These are phyloP conservation scores for Microcebus lehilahytsara DNA, from an alignment of 2,113 vertebrate genomes.

Conservation along the genomic window DNA sequence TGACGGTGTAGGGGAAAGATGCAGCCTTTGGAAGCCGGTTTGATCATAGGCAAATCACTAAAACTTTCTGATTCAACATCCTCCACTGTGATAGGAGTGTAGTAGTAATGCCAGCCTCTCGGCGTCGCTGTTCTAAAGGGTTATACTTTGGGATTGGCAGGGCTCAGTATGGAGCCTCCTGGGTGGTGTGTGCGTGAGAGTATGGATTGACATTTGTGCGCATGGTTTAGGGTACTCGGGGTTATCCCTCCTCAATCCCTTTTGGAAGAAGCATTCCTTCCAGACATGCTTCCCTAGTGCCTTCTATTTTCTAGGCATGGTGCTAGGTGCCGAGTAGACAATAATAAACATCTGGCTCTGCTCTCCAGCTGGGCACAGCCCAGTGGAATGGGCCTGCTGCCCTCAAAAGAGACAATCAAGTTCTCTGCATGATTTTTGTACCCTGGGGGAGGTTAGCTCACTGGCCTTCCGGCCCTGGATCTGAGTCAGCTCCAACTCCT, in stretches of 20 bases:
- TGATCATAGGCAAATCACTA: neutral
- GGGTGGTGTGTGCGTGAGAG: neutral
- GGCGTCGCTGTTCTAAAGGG: neutral
- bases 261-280: neutral
- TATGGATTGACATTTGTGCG: neutral
- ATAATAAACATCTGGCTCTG: rapidly evolving
- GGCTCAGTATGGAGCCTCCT: neutral
- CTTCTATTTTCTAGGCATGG: neutral
- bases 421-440: neutral
- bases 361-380: neutral
- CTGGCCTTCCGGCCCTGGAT: neutral
- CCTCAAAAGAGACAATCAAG: neutral
- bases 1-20: neutral
- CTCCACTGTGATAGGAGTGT: neutral
- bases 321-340: neutral
- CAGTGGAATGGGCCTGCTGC: rapidly evolving
- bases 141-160: neutral
- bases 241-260: neutral
- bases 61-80: neutral
- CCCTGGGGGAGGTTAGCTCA: neutral
- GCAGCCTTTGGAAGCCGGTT: neutral
- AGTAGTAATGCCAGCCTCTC: rapidly evolving
- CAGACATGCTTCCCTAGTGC: neutral
- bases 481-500: neutral
- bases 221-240: too few relatives aligned